A percentile compares a stretch with the other conserved stretches of the same genome.
Conservation (phyloP, 2,888 invertebrate genomes). For the Lampropteryx suffumata region DNA sequence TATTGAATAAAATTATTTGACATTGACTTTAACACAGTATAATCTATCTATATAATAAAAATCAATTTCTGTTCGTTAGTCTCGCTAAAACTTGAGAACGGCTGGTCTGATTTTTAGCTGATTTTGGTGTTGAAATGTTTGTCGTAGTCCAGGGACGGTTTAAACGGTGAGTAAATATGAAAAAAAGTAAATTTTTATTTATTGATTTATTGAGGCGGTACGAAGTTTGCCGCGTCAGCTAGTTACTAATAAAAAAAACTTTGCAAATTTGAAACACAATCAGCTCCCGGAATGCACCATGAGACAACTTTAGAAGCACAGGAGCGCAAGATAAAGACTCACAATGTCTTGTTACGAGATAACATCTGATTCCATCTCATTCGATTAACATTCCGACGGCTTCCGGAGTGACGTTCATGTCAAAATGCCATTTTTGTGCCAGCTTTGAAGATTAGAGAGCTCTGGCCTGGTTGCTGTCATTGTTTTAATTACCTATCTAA, state of each 20-base stretch:
- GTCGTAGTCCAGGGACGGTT: too few relatives aligned
- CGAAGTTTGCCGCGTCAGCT: too few relatives aligned
- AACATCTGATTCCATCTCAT: constrained; percentile 72
- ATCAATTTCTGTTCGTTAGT: too few relatives aligned
- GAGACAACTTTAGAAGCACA: constrained; percentile 35
- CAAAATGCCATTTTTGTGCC: constrained; percentile 58
- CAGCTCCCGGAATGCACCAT: background rate
- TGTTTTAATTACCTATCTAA: background rate
- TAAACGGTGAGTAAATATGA: too few relatives aligned
- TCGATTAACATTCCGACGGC: constrained; percentile 75
- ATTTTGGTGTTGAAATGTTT: too few relatives aligned
- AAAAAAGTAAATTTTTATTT: too few relatives aligned
- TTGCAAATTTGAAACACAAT: background rate
- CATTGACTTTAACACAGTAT: too few relatives aligned
- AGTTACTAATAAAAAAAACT: background rate
- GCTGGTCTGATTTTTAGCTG: too few relatives aligned
- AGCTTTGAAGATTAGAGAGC: constrained; percentile 24
- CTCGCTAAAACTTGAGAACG: too few relatives aligned
- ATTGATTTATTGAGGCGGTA: too few relatives aligned
- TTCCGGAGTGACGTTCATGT: constrained; percentile 67
- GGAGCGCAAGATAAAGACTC: constrained; percentile 54
- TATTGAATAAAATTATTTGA: too few relatives aligned
- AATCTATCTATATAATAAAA: too few relatives aligned
- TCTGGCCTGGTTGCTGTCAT: background rate
- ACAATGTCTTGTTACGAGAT: constrained; percentile 78